phyloP scores from a whole-genome alignment of 2,113 vertebrate genomes.

The Clinocottus analis region DNA sequence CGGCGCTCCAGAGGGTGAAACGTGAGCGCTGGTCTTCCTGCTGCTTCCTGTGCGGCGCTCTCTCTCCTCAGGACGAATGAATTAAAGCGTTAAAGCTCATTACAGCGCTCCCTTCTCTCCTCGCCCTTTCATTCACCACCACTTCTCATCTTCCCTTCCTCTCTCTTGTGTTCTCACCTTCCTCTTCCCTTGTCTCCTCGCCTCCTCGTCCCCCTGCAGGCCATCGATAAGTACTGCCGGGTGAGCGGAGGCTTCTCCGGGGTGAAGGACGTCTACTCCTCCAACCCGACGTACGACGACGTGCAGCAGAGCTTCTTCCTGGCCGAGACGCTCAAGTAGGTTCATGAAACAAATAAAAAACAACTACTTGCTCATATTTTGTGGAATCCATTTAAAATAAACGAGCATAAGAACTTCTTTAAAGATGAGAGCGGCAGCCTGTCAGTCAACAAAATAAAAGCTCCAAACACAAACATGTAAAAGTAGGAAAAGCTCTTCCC shows the following conservation, averaged over 20 bases:
- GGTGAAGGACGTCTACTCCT: slow-evolving; percentile 97
- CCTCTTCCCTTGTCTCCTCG: background rate
- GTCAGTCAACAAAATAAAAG: slow-evolving; percentile 1
- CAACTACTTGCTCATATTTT: background rate
- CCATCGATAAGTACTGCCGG: slow-evolving; percentile 96
- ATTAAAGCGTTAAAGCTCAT: no score
- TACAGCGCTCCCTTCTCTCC: no score
- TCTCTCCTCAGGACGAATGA: no score
- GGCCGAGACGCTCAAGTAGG: slow-evolving; percentile 98
- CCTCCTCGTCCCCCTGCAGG: slow-evolving; percentile 76
- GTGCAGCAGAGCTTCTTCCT: slow-evolving; percentile 99
- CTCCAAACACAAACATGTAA: background rate
- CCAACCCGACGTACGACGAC: slow-evolving; percentile 93
- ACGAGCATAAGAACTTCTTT: background rate
- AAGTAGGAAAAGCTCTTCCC: background rate
- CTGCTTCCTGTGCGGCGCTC: no score
- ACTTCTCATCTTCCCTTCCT: no score
- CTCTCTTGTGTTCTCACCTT: background rate
- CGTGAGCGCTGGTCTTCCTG: no score
- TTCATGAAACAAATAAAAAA: background rate
- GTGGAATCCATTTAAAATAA: background rate
- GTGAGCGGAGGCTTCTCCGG: slow-evolving; percentile 97
- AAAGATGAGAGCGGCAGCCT: background rate
- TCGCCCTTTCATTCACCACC: background rate
- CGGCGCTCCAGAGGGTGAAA: no score